Evolutionary conservation across 1,140 invertebrate species (phyloP).

Genomic region (Schlechtendalia chinensis): DNA sequence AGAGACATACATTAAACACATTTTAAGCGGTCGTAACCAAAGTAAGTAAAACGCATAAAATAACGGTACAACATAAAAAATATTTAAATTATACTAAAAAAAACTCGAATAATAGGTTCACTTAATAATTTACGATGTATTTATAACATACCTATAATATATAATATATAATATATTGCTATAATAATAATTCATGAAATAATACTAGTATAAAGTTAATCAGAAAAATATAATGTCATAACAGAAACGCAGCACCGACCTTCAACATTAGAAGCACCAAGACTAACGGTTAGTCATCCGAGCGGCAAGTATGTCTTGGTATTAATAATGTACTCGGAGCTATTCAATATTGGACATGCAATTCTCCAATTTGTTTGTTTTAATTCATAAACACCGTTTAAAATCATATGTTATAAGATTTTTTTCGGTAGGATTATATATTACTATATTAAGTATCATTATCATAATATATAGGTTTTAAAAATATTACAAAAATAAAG

Average conservation of each 20-base stretch:
- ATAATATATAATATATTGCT: not conserved
- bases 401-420: not conserved
- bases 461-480: not conserved
- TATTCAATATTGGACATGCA: not conserved
- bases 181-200: not conserved
- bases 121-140: too few species aligned
- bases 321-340: not conserved
- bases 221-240: not conserved
- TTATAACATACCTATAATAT: too few species aligned
- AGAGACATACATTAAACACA: not conserved
- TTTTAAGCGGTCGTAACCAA: slow-evolving; percentile 2
- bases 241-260: not conserved
- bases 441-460: not conserved
- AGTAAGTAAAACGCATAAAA: slow-evolving; percentile 14
- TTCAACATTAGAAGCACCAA: slow-evolving; percentile 9
- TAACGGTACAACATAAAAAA: slow-evolving; percentile 3
- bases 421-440: not conserved
- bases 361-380: not conserved
- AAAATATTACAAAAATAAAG: not conserved
- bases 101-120: not conserved
- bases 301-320: not conserved
- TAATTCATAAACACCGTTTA: not conserved
- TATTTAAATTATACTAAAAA: not conserved
- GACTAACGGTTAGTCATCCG: slow-evolving; percentile 30
- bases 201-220: slow-evolving; percentile 7